A percentile compares a stretch with the other conserved stretches of the same genome.
These are phyloP conservation scores for Ephialtes manifestator DNA, from an alignment of 2,888 invertebrate species.

Conservation along the genomic window DNA sequence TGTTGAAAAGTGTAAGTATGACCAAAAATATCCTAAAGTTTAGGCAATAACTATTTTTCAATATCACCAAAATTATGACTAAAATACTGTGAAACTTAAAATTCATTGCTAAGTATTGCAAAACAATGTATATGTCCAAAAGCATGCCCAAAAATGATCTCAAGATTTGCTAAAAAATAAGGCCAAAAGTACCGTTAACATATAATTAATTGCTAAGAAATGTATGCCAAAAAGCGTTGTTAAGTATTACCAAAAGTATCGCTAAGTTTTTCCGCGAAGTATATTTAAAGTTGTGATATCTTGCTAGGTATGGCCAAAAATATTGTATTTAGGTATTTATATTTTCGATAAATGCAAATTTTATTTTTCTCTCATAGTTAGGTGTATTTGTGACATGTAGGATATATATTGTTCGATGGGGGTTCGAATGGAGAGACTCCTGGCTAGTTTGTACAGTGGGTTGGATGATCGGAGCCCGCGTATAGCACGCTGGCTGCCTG, in stretches of 20 bases:
- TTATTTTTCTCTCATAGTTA: neutral
- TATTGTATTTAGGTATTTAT: too few species aligned
- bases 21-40: too few species aligned
- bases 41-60: too few species aligned
- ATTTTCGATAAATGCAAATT: neutral
- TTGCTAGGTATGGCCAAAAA: too few species aligned
- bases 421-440: constrained; percentile 7
- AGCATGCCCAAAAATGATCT: neutral
- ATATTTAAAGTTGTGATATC: too few species aligned
- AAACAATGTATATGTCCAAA: neutral
- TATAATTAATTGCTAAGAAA: neutral
- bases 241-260: neutral
- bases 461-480: constrained; percentile 62
- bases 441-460: constrained; percentile 31
- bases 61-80: too few species aligned
- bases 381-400: neutral
- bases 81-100: too few species aligned
- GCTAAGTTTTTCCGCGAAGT: neutral
- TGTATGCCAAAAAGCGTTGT: neutral
- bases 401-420: neutral
- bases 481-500: constrained; percentile 78
- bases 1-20: too few species aligned
- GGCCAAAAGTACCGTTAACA: neutral
- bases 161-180: neutral
- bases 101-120: too few species aligned